Percentiles rank a stretch among this genome's conserved stretches.
phyloP scores from a whole-genome alignment of 2,113 vertebrate genomes.

The Hydrolagus affinis region DNA sequence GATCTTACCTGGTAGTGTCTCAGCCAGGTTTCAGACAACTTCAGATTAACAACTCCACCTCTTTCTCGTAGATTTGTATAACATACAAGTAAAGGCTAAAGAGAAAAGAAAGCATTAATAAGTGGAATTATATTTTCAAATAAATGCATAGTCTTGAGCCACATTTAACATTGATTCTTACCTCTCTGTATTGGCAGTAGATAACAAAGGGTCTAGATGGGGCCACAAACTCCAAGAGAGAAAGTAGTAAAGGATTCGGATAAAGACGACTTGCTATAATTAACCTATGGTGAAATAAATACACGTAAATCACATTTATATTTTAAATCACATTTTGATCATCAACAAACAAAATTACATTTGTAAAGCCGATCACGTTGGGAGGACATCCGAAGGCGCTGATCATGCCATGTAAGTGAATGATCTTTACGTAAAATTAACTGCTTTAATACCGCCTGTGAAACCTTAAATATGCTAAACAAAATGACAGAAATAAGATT shows the following conservation, averaged over 20 bases:
- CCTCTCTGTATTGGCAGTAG: constrained; percentile 94
- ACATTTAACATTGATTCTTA: constrained; percentile 43
- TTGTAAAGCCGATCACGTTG: no score
- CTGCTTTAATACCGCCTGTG: no score
- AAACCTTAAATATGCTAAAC: no score
- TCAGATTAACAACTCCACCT: constrained; percentile 76
- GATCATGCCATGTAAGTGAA: no score
- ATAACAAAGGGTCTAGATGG: constrained; percentile 90
- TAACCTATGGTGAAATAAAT: constrained; percentile 63
- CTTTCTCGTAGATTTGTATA: constrained; percentile 84
- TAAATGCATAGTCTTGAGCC: not conserved
- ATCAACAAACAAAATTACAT: not conserved
- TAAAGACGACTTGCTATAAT: constrained; percentile 85
- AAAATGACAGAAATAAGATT: no score
- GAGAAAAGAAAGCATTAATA: constrained; percentile 33
- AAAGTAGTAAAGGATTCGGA: constrained; percentile 69
- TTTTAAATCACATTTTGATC: not conserved
- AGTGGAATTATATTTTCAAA: not conserved
- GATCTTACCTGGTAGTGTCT: constrained; percentile 83
- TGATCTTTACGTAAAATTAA: no score
- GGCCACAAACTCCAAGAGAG: constrained; percentile 76
- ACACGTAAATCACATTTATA: constrained; percentile 36
- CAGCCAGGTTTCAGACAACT: constrained; percentile 87
- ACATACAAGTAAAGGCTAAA: constrained; percentile 83
- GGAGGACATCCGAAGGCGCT: no score